Percentiles rank a stretch among this genome's conserved stretches.
Evolutionary conservation across 2,888 invertebrate species (phyloP).

Genomic region (Thereva unica): DNA sequence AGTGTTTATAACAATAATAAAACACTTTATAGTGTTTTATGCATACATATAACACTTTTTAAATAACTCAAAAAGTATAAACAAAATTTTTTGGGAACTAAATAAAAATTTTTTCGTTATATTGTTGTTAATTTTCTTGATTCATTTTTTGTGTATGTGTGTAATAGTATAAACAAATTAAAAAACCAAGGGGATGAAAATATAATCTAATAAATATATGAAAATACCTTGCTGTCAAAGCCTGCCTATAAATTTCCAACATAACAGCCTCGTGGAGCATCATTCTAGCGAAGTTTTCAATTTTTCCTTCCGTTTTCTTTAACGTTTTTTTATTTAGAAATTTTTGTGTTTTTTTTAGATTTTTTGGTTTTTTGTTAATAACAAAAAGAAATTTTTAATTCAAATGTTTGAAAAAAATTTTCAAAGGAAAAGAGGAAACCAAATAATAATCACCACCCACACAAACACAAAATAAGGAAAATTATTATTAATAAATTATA

Average conservation of each 20-base stretch:
- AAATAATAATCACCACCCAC: too few species aligned
- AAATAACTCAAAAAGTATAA: slow-evolving; percentile 14
- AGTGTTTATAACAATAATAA: too few species aligned
- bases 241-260: slow-evolving; percentile 60
- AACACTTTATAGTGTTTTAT: too few species aligned
- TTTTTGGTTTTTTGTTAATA: slow-evolving; percentile 2
- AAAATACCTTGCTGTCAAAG: slow-evolving; percentile 58
- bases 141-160: too few species aligned
- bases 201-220: slow-evolving; percentile 24
- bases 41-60: not conserved
- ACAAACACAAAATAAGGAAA: too few species aligned
- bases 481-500: too few species aligned
- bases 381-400: not conserved
- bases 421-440: too few species aligned
- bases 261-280: slow-evolving; percentile 60
- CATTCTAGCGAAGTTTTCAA: slow-evolving; percentile 49
- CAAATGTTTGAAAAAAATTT: too few species aligned
- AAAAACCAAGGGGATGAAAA: not conserved
- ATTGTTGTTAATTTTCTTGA: not conserved
- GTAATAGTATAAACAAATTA: slow-evolving; percentile 1
- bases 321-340: not conserved
- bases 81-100: slow-evolving; percentile 3
- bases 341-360: not conserved
- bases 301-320: slow-evolving; percentile 24
- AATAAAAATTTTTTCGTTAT: slow-evolving; percentile 6